These are phyloP conservation scores for Melikaiella ostensackeni DNA, from an alignment of 2,888 invertebrate species.

Conservation along the genomic window DNA sequence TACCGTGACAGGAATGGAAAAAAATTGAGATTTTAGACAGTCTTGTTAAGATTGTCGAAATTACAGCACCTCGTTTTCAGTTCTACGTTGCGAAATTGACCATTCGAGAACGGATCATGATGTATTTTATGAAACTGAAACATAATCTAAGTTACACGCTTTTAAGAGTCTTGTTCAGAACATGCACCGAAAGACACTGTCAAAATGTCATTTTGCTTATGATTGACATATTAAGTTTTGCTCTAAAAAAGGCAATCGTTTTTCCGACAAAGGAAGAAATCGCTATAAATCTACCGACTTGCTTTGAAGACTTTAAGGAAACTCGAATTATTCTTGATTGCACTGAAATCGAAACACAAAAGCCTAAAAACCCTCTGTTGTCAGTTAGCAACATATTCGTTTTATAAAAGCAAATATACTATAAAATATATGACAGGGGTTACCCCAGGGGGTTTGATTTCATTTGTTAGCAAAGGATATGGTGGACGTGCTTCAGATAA, in stretches of 20 bases:
- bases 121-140: not conserved
- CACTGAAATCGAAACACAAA: constrained; percentile 53
- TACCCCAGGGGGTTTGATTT: constrained; percentile 53
- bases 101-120: constrained; percentile 43
- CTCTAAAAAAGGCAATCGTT: not conserved
- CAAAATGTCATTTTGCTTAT: not conserved
- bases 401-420: constrained; percentile 55
- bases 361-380: constrained; percentile 51
- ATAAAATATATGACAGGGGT: constrained; percentile 56
- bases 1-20: too few species aligned
- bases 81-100: not conserved
- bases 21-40: too few species aligned
- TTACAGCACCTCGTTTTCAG: too few species aligned
- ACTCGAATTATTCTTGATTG: constrained; percentile 51
- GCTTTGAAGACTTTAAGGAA: constrained; percentile 47
- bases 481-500: constrained; percentile 56
- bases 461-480: constrained; percentile 52
- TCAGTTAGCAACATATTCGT: constrained; percentile 53
- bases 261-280: constrained; percentile 42
- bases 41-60: too few species aligned
- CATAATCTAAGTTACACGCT: not conserved
- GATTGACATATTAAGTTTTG: not conserved
- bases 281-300: constrained; percentile 45
- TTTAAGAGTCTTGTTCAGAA: not conserved
- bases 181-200: not conserved